phyloP scores from a whole-genome alignment of 2,113 vertebrate species.

The Phrynosoma platyrhinos region DNA sequence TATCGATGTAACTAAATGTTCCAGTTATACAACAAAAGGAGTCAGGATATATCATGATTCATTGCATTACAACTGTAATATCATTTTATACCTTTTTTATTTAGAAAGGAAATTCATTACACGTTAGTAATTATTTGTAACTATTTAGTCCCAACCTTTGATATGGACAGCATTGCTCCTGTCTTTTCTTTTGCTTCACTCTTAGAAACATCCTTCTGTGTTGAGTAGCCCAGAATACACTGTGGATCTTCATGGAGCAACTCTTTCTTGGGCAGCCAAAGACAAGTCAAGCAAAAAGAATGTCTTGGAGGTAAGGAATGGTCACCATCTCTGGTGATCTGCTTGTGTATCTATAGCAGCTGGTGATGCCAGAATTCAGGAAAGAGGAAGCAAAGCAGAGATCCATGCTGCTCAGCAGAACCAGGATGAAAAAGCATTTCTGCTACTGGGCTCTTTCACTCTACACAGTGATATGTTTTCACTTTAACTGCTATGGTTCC shows the following conservation, averaged over 20 bases:
- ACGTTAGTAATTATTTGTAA: neutral
- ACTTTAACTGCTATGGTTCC: too few species aligned
- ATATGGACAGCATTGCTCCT: neutral
- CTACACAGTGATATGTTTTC: too few species aligned
- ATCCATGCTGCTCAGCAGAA: neutral
- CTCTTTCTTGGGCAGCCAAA: constrained; percentile 85
- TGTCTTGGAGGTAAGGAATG: constrained; percentile 87
- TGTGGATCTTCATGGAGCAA: constrained; percentile 86
- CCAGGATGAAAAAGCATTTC: neutral
- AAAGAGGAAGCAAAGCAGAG: neutral
- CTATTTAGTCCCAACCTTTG: neutral
- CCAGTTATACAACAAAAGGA: too few species aligned
- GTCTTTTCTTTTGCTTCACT: neutral
- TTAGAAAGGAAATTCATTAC: neutral
- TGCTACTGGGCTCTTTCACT: neutral
- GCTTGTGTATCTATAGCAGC: neutral
- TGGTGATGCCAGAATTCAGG: neutral
- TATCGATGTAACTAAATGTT: too few species aligned
- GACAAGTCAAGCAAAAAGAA: constrained; percentile 98
- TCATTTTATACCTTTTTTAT: too few species aligned
- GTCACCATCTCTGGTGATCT: neutral
- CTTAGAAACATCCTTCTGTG: constrained; percentile 85
- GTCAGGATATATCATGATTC: too few species aligned
- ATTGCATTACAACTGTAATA: too few species aligned
- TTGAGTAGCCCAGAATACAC: constrained; percentile 87